A percentile compares a stretch with the other conserved stretches of the same genome.
phyloP scores from a whole-genome alignment of 1,140 invertebrate genomes.

The Listronotus oregonensis region DNA sequence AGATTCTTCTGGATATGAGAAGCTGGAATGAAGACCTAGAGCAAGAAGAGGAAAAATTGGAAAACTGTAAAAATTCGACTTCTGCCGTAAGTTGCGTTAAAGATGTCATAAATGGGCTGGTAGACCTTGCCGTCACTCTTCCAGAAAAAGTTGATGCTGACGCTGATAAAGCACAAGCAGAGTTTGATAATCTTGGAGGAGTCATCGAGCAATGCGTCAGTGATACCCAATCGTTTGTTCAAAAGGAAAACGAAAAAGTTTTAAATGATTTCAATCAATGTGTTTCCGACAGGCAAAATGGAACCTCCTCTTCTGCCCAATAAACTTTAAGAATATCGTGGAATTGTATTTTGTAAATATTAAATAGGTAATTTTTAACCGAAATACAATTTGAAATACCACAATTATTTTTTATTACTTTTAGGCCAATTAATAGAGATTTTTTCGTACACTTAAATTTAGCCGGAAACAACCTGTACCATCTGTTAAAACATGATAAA shows the following conservation, averaged over 20 bases:
- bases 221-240: not conserved
- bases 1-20: not conserved
- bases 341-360: too few relatives aligned
- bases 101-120: not conserved
- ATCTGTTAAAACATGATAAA: too few relatives aligned
- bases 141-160: not conserved
- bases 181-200: not conserved
- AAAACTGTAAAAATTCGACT: not conserved
- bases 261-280: not conserved
- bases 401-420: too few relatives aligned
- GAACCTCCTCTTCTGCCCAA: too few relatives aligned
- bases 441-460: too few relatives aligned
- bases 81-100: not conserved
- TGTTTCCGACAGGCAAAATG: not conserved
- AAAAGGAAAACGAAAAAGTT: not conserved
- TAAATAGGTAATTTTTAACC: too few relatives aligned
- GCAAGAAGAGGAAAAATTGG: not conserved
- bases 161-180: conserved; percentile 2
- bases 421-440: too few relatives aligned
- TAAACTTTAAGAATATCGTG: too few relatives aligned
- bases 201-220: not conserved
- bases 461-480: too few relatives aligned
- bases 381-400: too few relatives aligned
- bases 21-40: not conserved
- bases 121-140: not conserved